These are phyloP conservation scores for Bothrops jararaca DNA, from an alignment of 2,113 vertebrate genomes.

Conservation along the genomic window DNA sequence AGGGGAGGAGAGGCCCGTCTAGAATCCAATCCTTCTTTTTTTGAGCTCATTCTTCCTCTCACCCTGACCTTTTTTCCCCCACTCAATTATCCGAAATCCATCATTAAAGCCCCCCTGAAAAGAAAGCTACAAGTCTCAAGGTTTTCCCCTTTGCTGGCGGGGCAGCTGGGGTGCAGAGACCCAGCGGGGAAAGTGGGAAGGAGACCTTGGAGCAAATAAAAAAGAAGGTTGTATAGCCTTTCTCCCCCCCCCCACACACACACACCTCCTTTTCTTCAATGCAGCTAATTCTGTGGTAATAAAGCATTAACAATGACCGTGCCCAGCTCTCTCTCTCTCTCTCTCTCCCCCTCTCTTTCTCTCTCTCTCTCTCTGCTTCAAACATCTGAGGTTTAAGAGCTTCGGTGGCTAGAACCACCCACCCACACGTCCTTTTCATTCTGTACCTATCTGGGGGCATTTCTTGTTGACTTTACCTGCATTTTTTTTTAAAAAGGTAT, in stretches of 20 bases:
- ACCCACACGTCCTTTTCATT: not conserved
- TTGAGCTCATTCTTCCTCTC: not conserved
- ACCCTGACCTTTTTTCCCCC: not conserved
- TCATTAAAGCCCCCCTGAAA: constrained; percentile 26
- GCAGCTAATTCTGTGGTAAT: not conserved
- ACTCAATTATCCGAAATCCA: constrained; percentile 20
- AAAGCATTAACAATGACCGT: not conserved
- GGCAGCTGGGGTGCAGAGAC: not conserved
- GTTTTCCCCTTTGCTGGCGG: not conserved
- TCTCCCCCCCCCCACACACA: not conserved
- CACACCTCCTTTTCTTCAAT: not conserved
- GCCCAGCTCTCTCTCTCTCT: not conserved
- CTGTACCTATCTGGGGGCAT: not conserved
- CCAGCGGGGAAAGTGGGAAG: constrained; percentile 12
- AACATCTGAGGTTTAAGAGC: not conserved
- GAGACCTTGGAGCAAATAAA: constrained; percentile 12
- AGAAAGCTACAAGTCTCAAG: constrained; percentile 24
- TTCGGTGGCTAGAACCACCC: not conserved
- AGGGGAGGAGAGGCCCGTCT: constrained; percentile 22
- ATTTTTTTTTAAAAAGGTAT: not conserved
- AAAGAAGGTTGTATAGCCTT: not conserved
- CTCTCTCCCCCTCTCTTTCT: not conserved
- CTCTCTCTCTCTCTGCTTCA: not conserved
- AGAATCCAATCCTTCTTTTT: constrained; percentile 35
- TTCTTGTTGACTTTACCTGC: not conserved